Percentiles rank a stretch among this genome's conserved stretches.
These are phyloP conservation scores for Busseola fusca DNA, from an alignment of 2,888 invertebrate genomes.

Conservation along the genomic window DNA sequence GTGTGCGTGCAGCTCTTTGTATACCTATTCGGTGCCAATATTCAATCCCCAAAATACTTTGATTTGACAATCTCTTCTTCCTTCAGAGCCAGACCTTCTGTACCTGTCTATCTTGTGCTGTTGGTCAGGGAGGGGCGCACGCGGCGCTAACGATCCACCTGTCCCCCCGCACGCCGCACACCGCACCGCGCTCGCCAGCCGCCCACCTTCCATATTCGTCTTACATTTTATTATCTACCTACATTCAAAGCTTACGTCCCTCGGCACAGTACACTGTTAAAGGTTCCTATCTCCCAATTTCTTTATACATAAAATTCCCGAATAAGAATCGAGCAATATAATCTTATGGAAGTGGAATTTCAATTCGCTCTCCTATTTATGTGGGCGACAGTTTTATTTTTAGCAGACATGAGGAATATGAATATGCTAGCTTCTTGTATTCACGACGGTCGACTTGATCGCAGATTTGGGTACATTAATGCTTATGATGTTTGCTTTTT, in stretches of 20 bases:
- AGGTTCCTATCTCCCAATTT: conserved; percentile 55
- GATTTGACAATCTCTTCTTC: not conserved
- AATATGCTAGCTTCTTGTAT: conserved; percentile 31
- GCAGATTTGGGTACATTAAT: conserved; percentile 33
- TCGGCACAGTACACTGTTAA: conserved; percentile 47
- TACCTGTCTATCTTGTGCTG: not conserved
- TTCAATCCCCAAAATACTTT: too few species aligned
- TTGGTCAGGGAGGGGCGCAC: conserved; percentile 54
- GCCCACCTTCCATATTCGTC: conserved; percentile 57
- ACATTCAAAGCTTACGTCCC: conserved; percentile 48
- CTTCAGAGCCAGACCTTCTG: conserved; percentile 4
- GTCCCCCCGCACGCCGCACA: conserved; percentile 1
- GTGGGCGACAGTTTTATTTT: conserved; percentile 51
- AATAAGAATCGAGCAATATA: conserved; percentile 55
- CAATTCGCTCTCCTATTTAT: conserved; percentile 52
- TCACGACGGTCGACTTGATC: conserved; percentile 26
- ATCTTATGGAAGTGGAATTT: conserved; percentile 56
- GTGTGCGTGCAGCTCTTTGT: not conserved
- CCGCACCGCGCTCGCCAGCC: conserved; percentile 33
- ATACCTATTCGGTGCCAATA: not conserved
- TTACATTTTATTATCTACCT: conserved; percentile 55
- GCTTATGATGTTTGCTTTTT: conserved; percentile 29
- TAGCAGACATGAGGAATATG: conserved; percentile 33
- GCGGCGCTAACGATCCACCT: conserved; percentile 58
- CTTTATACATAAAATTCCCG: conserved; percentile 53